Percentiles rank a stretch among this genome's conserved stretches.
Conservation (phyloP, 2,797 vertebrate species). For the Lindbergichthys nudifrons region DNA sequence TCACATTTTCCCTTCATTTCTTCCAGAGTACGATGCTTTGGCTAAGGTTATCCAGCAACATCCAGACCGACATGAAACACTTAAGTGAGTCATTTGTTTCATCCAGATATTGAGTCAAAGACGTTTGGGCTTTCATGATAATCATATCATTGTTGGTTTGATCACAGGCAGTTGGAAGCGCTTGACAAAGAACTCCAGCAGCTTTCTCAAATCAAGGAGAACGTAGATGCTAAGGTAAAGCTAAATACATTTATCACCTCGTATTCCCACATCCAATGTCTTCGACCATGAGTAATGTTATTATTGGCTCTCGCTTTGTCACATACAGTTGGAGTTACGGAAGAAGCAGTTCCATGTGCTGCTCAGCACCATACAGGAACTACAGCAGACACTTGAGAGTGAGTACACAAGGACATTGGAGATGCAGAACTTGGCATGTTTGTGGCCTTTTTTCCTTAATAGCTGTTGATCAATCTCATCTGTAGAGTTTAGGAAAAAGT, state of each 20-base stretch:
- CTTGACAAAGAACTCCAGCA: slow-evolving; percentile 97
- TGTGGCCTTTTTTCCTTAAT: not conserved
- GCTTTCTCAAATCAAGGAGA: slow-evolving; percentile 96
- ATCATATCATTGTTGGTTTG: slow-evolving; percentile 7
- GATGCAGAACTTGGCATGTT: not conserved
- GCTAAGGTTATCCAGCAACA: slow-evolving; percentile 98
- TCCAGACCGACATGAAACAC: slow-evolving; percentile 95
- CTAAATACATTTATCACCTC: not conserved
- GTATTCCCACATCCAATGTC: not conserved
- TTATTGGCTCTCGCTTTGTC: not conserved
- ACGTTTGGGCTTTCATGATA: not conserved
- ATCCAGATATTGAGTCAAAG: not conserved
- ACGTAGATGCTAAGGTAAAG: slow-evolving; percentile 95
- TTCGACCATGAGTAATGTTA: not conserved
- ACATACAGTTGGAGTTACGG: slow-evolving; percentile 91
- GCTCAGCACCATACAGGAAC: slow-evolving; percentile 97
- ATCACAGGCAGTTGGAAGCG: slow-evolving; percentile 91
- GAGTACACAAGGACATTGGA: slow-evolving; percentile 73
- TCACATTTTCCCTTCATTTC: not conserved
- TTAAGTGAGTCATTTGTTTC: slow-evolving; percentile 88
- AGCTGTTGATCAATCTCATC: not conserved
- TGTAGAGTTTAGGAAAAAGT: not conserved
- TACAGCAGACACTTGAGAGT: slow-evolving; percentile 98
- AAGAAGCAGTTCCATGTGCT: slow-evolving; percentile 99
- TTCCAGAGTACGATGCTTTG: slow-evolving; percentile 95